phyloP scores from a whole-genome alignment of 2,888 invertebrate genomes.

The Hirtodrosophila trivittata region DNA sequence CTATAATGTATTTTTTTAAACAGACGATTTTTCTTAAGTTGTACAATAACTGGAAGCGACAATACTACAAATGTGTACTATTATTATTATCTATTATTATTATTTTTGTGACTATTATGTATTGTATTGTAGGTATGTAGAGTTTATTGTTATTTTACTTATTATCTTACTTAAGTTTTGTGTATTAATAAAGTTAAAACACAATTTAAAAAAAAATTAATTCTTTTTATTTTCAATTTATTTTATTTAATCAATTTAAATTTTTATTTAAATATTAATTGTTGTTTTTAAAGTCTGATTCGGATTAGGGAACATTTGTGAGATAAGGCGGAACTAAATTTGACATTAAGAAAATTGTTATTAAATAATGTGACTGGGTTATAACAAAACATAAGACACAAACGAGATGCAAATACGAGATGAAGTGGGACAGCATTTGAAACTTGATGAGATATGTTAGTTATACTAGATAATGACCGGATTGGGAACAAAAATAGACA shows the following conservation, averaged over 20 bases:
- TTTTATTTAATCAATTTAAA: constrained; percentile 13
- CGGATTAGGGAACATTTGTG: constrained; percentile 62
- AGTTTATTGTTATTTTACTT: constrained; percentile 79
- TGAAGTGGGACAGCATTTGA: too few relatives aligned
- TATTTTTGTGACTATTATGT: constrained; percentile 79
- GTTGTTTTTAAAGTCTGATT: constrained; percentile 65
- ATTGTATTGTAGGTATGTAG: constrained; percentile 83
- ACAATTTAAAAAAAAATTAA: constrained; percentile 70
- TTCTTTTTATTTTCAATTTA: constrained; percentile 1
- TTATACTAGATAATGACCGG: too few relatives aligned
- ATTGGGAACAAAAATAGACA: too few relatives aligned
- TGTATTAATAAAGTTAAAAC: constrained; percentile 80
- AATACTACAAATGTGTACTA: constrained; percentile 79
- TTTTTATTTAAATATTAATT: constrained; percentile 15
- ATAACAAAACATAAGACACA: too few relatives aligned
- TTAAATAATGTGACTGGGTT: too few relatives aligned
- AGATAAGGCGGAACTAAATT: not conserved
- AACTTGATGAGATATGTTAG: too few relatives aligned
- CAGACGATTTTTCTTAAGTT: constrained; percentile 62
- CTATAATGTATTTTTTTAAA: constrained; percentile 35
- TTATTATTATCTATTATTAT: constrained; percentile 78
- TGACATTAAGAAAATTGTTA: too few relatives aligned
- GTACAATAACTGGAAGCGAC: constrained; percentile 78
- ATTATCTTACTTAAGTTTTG: constrained; percentile 79
- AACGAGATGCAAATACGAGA: too few relatives aligned